Evolutionary conservation across 1,140 invertebrate genomes (phyloP), one percentile per base, ranked within the genome.

Genomic region (Melipona quadrifasciata): DNA sequence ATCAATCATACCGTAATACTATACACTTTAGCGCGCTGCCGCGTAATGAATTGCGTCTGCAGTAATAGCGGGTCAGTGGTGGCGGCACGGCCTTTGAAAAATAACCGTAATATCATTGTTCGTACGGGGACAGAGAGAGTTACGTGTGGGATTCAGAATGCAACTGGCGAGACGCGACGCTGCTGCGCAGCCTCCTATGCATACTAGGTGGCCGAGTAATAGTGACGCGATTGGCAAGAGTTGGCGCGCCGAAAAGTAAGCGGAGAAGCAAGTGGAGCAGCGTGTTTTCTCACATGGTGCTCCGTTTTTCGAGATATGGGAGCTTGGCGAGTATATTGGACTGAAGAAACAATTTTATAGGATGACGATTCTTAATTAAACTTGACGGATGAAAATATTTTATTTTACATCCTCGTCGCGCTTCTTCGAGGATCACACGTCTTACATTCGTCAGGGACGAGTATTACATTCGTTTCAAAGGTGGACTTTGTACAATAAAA

Each of bases 1-100:
- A 94, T 94, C 93, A 94, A 95, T 95, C 94, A 94, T 94, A 91
- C 88, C 90, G 92, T 92, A 92, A 93, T 90, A 91, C 91, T 91
- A 92, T 90, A 92, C 88, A 89, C 85, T 91, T 84, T 91, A 91
- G 90, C 91, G 79, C 85, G 86, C 68, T 34, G 16, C 70, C 83
- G 85, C 79, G 89, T 93, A 93, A 93, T 93, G 93, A 93, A 93
- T 93, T 88, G 91, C 89, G 86, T 89, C 91, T 90, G 89, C 87
- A 82, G 90, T 90, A 93, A 93, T 91, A 91, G 89, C 88, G 90
- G 91, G 90, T 90, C 90, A 90, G 89, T 82, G 82, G 72, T 87
- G 90, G 87, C 84, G 85, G 77, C 86, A 82, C 70, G 80, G 19
- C 75, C 80, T 10, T 88, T 92, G 92, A 93, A 93, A 93, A 93